Evolutionary conservation across 2,113 vertebrate genomes (phyloP).

Genomic region (Rhabdornis inornatus): DNA sequence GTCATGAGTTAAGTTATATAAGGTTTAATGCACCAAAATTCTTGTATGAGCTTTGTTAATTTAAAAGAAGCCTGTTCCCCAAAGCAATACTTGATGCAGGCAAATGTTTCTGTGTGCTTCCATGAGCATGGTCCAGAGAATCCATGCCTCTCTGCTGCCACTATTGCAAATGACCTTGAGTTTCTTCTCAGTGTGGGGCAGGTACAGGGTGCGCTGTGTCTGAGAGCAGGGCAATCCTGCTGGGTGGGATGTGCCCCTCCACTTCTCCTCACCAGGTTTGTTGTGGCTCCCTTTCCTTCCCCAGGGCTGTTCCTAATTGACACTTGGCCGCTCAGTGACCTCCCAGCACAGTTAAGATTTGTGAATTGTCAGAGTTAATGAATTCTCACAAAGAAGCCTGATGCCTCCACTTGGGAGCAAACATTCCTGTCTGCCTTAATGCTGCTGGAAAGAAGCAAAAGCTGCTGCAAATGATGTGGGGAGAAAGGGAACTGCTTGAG

Average conservation of each 20-base stretch:
- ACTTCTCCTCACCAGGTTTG: not conserved
- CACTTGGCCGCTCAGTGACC: rapidly evolving
- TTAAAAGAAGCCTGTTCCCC: not conserved
- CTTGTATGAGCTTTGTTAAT: not conserved
- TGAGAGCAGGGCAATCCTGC: not conserved
- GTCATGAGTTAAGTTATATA: not conserved
- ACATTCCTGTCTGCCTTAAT: not conserved
- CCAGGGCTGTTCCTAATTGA: not conserved
- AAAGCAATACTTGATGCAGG: not conserved
- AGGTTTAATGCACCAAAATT: not conserved
- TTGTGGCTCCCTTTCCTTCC: rapidly evolving
- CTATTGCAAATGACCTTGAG: not conserved
- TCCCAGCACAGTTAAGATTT: not conserved
- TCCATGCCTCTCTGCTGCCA: not conserved
- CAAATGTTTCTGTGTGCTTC: not conserved
- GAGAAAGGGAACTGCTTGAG: not conserved
- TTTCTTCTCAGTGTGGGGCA: not conserved
- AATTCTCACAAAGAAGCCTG: not conserved
- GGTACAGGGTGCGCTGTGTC: not conserved
- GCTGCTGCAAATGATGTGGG: not conserved
- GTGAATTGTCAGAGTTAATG: not conserved
- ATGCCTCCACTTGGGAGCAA: not conserved
- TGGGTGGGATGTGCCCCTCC: not conserved
- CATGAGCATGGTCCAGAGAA: not conserved
- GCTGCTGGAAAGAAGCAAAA: not conserved